phyloP scores from a whole-genome alignment of 2,797 vertebrate genomes.

The Parambassis ranga region DNA sequence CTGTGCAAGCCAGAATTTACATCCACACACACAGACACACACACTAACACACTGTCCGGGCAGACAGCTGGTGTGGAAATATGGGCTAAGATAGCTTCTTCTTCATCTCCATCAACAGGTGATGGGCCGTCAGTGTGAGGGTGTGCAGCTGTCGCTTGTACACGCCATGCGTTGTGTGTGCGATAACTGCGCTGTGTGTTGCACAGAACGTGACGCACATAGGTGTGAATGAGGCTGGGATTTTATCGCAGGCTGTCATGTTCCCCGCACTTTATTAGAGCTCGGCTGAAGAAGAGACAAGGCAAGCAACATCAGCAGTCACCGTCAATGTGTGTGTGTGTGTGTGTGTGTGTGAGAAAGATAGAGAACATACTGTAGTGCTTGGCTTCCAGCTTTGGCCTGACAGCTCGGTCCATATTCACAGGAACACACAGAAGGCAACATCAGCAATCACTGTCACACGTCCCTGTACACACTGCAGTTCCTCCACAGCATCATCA shows the following conservation, averaged over 20 bases:
- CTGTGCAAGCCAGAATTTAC: background rate
- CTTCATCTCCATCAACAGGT: conserved; percentile 68
- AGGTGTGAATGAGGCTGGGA: conserved; percentile 51
- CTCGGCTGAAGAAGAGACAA: conserved; percentile 20
- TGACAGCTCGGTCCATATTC: conserved; percentile 30
- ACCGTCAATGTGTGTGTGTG: background rate
- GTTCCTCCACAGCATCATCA: conserved; percentile 17
- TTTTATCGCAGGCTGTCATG: conserved; percentile 55
- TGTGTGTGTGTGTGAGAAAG: background rate
- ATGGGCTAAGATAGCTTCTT: conserved; percentile 52
- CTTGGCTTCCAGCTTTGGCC: conserved; percentile 33
- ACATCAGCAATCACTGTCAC: conserved; percentile 54
- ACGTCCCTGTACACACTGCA: conserved; percentile 29
- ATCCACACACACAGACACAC: conserved; percentile 1
- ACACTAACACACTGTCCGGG: conserved; percentile 17
- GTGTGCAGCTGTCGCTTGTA: conserved; percentile 62
- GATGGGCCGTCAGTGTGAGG: conserved; percentile 61
- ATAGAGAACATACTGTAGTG: background rate
- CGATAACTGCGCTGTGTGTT: conserved; percentile 14
- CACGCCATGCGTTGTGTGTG: background rate
- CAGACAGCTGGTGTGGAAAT: conserved; percentile 67
- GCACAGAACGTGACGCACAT: conserved; percentile 28
- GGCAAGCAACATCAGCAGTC: conserved; percentile 22
- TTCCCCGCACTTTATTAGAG: conserved; percentile 56
- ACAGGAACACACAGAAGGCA: conserved; percentile 11